Base-by-base conservation (phyloP, 2,113 vertebrate species). In the Pelvicachromis taeniatus region DNA sequence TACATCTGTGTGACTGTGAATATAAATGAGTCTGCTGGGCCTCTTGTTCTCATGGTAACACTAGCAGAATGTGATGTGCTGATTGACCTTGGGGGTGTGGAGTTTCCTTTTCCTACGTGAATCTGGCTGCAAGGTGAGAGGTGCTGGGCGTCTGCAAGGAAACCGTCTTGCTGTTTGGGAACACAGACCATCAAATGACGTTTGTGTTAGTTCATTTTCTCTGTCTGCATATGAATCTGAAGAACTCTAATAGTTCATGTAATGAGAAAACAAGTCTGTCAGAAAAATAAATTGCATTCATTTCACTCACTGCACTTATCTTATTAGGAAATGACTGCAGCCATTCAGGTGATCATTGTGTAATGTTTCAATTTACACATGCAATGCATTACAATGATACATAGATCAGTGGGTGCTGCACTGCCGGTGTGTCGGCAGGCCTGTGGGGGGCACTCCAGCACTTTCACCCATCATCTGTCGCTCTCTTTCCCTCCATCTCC, bases 11-110 rank as follows among this genome's bases (percentile, higher is more conserved):
- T 93, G 88, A 91, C 92, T 93, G 90, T 94, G 94, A 95, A 94
- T 95, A 91, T 94, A 86, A 95, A 95, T 94, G 85, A 94, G 91
- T 87, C 83, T 87, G 88, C 87, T 4, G 13, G 90, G 88, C 85
- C 86, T 90, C 91, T 91, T 93, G 95, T 95, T 95, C 95, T 95
- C 94, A 94, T 95, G 93, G 95, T 94, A 95, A 95, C 94, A 93
- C 91, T 81, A 92, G 87, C 85, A 85, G 93, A 85, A 92, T 91
- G 90, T 90, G 88, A 92, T 88, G 87, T 77, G 88, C 89, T 90
- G 89, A 93, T 93, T 94, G 93, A 95, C 95, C 95, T 95, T 95
- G 94, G 85, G 79, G 85, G 42, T 88, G 88, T 81, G 68, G 87
- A 86, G 77, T 85, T 90, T 91, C 84, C 85, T 85, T 81, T 80